Evolutionary conservation across 2,888 invertebrate genomes (phyloP), one percentile per base, ranked within the genome.

Genomic region (Aporophyla nigra): DNA sequence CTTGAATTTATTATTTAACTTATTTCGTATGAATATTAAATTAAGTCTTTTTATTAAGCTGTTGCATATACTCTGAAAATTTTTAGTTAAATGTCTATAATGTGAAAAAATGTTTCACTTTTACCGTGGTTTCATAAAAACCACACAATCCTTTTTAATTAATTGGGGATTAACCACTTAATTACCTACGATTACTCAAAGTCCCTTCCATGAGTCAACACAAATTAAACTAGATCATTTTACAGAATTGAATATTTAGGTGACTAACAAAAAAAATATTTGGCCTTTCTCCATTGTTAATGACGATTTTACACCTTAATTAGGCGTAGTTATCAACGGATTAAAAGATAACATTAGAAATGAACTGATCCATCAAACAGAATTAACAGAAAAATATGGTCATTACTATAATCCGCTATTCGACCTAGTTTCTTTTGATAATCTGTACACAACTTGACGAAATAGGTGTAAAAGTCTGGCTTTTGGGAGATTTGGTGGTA

Each of bases 311-410:
- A 43, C 1, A 49, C 53, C 40, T 49, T 49, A 68, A 68, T 70
- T 80, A 76, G 27, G 1, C 5, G 33, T 21, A 6, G 76, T 62
- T 62, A 71, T 78, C 66, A 53, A 51, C 1, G 49, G 71, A 75
- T 84, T 70, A 84, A 5, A 69, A 79, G 67, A 78, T 71, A 69
- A 68, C n/a, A 27, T 33, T 53, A 43, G 43, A 61, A 66, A 69
- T 49, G 10, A 63, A 46, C 54, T 83, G 68, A 78, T 82, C 79
- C 71, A 43, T 65, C 21, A 71, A 5, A 56, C 33, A 54, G 67
- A 51, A 67, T 78, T 68, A 73, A n/a, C 51, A 59, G 40, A 33
- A 53, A 56, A 0, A 66, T n/a, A 56, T 14, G 54, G 68, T 7
- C 49, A 66, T 79, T 53, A 33, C 12, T 46, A 1, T 79, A 82